A percentile compares a stretch with the other conserved stretches of the same genome.
Evolutionary conservation across 2,888 invertebrate species (phyloP).

Genomic region (Trichacis sp.): DNA sequence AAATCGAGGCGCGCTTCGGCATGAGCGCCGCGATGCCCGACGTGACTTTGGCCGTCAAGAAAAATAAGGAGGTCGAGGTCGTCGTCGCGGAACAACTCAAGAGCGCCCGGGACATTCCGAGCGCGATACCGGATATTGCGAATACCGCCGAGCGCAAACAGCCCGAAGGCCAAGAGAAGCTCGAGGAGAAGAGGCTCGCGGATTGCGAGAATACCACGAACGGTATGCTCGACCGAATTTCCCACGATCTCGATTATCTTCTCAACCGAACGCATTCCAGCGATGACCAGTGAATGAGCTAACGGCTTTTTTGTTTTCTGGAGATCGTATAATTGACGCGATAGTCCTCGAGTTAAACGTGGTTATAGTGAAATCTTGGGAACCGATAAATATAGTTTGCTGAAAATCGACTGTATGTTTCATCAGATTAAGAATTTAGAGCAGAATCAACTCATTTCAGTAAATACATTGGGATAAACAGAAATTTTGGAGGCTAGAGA

Average conservation of each 20-base stretch:
- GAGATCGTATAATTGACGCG: too few species aligned
- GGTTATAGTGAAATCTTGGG: too few species aligned
- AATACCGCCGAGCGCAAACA: slow-evolving; percentile 63
- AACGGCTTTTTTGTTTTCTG: too few species aligned
- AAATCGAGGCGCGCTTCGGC: slow-evolving; percentile 58
- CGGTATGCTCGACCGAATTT: slow-evolving; percentile 83
- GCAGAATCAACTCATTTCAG: too few species aligned
- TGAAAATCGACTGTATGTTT: too few species aligned
- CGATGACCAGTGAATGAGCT: slow-evolving; percentile 46
- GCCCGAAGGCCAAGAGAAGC: slow-evolving; percentile 58
- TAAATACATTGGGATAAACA: too few species aligned
- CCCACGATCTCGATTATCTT: slow-evolving; percentile 85
- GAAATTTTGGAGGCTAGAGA: too few species aligned
- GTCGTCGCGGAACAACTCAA: slow-evolving; percentile 41
- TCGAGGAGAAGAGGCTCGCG: slow-evolving; percentile 48
- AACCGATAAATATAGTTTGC: too few species aligned
- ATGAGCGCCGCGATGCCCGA: slow-evolving; percentile 61
- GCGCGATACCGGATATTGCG: slow-evolving; percentile 63
- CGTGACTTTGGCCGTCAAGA: slow-evolving; percentile 62
- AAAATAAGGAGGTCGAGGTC: slow-evolving; percentile 49
- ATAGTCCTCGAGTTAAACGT: too few species aligned
- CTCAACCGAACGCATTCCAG: slow-evolving; percentile 75
- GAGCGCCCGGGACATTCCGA: slow-evolving; percentile 47
- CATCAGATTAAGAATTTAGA: too few species aligned
- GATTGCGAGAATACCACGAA: slow-evolving; percentile 53